These are phyloP conservation scores for Cryptotermes secundus DNA, from an alignment of 1,140 invertebrate species.

Conservation along the genomic window DNA sequence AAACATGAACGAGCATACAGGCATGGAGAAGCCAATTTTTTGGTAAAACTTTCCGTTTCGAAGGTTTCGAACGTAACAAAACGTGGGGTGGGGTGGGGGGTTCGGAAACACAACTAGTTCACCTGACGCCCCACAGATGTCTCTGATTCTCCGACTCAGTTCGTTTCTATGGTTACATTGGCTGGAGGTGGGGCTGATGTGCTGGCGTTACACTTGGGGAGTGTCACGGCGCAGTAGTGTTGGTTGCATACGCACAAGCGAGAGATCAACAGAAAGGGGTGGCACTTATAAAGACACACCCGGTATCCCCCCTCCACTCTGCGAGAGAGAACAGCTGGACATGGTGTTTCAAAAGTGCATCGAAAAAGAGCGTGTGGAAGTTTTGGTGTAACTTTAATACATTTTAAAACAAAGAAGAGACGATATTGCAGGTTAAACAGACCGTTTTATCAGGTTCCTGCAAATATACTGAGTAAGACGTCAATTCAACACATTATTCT, in stretches of 20 bases:
- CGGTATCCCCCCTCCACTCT: not conserved
- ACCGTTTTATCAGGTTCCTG: not conserved
- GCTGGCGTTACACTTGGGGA: not conserved
- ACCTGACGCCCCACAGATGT: not conserved
- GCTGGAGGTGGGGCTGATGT: not conserved
- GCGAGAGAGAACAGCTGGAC: not conserved
- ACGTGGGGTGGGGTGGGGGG: no score
- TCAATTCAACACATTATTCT: not conserved
- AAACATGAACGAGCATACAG: no score
- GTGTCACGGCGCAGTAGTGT: not conserved
- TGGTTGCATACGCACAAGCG: not conserved
- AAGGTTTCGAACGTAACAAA: no score
- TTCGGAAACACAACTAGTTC: no score
- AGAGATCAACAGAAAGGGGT: not conserved
- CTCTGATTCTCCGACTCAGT: not conserved
- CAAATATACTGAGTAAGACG: not conserved
- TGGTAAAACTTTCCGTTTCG: no score
- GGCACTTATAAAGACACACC: not conserved
- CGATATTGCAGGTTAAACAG: not conserved
- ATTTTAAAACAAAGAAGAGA: not conserved
- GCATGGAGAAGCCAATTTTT: no score
- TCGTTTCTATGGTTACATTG: slow-evolving; percentile 5
- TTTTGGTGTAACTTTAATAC: not conserved
- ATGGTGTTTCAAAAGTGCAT: not conserved
- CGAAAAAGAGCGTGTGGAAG: not conserved